Base-by-base conservation (phyloP, 1,140 invertebrate species). In the Habropoda laboriosa region DNA sequence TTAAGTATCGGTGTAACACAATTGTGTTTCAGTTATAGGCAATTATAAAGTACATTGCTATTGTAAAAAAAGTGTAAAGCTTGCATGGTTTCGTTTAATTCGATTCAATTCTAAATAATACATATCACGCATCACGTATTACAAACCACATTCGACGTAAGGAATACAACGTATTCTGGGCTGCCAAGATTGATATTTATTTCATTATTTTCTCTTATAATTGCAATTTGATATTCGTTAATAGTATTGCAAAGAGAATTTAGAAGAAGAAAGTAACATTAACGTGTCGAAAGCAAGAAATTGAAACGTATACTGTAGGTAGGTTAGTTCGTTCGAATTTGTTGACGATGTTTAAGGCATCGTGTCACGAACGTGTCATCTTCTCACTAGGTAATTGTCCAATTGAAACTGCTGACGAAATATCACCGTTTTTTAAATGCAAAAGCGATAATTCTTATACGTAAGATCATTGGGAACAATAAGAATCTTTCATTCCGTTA, bases 361-460 rank as follows among this genome's bases (percentile, higher is more conserved):
- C 87, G 45, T 83, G 87, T 38, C 89, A n/a, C n/a, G n/a, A n/a
- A n/a, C n/a, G n/a, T n/a, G n/a, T n/a, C 89, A 60, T 89, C 90
- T 5, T 81, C 90, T 30, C 90, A 91, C 72, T 89, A 91, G 60
- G 84, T 85, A 45, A 88, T 91, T 24, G 79, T 83, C 10, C 88
- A 88, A 57, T n/a, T n/a, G 80, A 91, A 86, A 87, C 73, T 49
- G 82, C 85, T 12, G 89, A 86, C 58, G 90, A 91, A 66, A 58
- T 90, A 47, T 89, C 89, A 16, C 90, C 90, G 24, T 89, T 89
- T 27, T 81, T 87, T 7, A 90, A n/a, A 91, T 60, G 88, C 87
- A 18, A 89, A 91, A 83, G 90, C 89, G 30, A 81, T 91, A 30
- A 86, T 88, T 24, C 79, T 90, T 27, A 79, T 45, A 57, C 42